Evolutionary conservation across 2,888 invertebrate species (phyloP), one percentile per base, ranked within the genome.

Genomic region (Macaria liturata): DNA sequence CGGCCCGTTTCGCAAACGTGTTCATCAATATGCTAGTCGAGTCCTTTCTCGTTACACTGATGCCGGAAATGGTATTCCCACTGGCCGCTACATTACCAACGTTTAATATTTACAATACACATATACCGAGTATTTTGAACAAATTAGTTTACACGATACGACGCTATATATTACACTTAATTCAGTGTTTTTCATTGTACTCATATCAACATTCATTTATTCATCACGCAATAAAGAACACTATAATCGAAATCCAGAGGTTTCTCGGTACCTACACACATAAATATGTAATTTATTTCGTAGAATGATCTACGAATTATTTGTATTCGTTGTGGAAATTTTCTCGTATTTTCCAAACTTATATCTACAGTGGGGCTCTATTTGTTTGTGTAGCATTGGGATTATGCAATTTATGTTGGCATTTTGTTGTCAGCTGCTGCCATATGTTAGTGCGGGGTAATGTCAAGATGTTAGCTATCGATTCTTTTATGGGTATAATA

Each of bases 1-100:
- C 67, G 73, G 79, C 80, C 76, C 74, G 84, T 80, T 84, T 80
- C 69, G 77, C 78, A 76, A 85, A 84, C 84, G 79, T 71, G 84
- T 83, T 84, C 74, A 69, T 75, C 80, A 78, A 71, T 76, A 76
- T 77, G 68, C 73, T 73, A 63, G 77, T 67, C 70, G 74, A 75
- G 76, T 78, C 78, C 77, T 81, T 76, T 75, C 74, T 75, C 75
- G 76, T 70, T 70, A 70, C 66, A 70, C 61, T 67, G 39, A 59
- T 74, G 71, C 76, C 77, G 81, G 81, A 82, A 82, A 74, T 74
- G 61, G 67, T 66, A 67, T 74, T 74, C 74, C 68, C 61, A 75
- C 49, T 51, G 64, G 62, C 59, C 50, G 56, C 65, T 49, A 64
- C 60, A 46, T 50, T 65, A 66, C 59, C 56, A 61, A 30, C 51